These are phyloP conservation scores for Sander lucioperca DNA, from an alignment of 2,113 vertebrate genomes.

Conservation along the genomic window DNA sequence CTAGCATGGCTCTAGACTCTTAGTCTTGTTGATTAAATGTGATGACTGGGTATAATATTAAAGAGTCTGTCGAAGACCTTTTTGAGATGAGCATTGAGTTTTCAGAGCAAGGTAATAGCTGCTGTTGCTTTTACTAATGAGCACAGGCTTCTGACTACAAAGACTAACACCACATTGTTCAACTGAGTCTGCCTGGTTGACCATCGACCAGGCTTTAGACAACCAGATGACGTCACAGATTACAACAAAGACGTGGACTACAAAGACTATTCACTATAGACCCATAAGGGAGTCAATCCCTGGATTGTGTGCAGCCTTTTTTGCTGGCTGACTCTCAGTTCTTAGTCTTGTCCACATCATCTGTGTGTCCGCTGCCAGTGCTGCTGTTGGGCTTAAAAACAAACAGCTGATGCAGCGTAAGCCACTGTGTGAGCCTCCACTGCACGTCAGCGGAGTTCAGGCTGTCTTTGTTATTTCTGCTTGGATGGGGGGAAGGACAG, in stretches of 20 bases:
- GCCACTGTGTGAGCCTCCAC: conserved; percentile 24
- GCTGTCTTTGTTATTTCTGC: conserved; percentile 70
- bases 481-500: conserved; percentile 2
- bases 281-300: conserved; percentile 36
- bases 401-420: conserved; percentile 74
- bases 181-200: background rate
- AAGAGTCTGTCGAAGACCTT: background rate
- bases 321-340: conserved; percentile 15
- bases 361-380: conserved; percentile 28
- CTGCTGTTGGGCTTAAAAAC: conserved; percentile 49
- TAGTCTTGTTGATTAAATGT: background rate
- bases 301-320: conserved; percentile 47
- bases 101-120: background rate
- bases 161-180: conserved; percentile 5
- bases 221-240: conserved; percentile 44
- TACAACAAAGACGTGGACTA: conserved; percentile 38
- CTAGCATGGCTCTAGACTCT: background rate
- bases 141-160: conserved; percentile 10
- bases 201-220: conserved; percentile 31
- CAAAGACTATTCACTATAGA: conserved; percentile 28
- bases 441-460: conserved; percentile 45
- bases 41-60: background rate
- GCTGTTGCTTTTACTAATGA: conserved; percentile 1
- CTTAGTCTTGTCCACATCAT: conserved; percentile 35
- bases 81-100: background rate